Conservation (phyloP, 2,113 vertebrate species). For the Nibea coibor region DNA sequence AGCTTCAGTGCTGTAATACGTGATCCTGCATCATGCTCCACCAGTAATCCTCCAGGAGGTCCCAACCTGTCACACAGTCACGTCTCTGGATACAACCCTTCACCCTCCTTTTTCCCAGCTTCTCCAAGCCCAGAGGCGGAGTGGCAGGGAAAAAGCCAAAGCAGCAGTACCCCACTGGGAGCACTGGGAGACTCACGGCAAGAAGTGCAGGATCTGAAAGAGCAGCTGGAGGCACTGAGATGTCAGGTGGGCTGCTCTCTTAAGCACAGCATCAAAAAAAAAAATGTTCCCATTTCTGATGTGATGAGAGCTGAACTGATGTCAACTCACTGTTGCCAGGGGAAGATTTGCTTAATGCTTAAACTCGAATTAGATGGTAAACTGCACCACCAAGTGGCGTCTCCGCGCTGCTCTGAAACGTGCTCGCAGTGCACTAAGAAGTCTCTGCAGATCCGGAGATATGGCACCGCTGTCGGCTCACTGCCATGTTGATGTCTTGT, state of each 20-base stretch:
- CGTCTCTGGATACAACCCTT: conserved; percentile 15
- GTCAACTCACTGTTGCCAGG: conserved; percentile 74
- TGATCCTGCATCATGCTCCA: conserved; percentile 14
- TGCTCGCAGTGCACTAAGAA: not conserved
- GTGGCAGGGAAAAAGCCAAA: conserved; percentile 33
- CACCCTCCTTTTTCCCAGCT: conserved; percentile 19
- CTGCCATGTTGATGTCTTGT: conserved; percentile 41
- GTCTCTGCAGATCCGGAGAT: conserved; percentile 21
- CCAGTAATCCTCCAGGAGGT: conserved; percentile 19
- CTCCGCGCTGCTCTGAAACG: not conserved
- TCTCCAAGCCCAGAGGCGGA: conserved; percentile 15
- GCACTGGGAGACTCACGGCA: conserved; percentile 42
- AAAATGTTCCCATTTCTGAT: conserved; percentile 36
- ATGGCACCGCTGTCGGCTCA: conserved; percentile 21
- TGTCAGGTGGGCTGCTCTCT: conserved; percentile 77
- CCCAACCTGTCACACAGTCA: conserved; percentile 27
- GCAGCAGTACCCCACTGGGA: conserved; percentile 14
- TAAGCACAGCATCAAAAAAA: conserved; percentile 20
- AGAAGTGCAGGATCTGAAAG: conserved; percentile 80
- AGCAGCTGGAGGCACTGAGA: conserved; percentile 81
- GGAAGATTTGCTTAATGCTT: conserved; percentile 48
- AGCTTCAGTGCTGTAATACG: conserved; percentile 32
- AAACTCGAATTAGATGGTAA: conserved; percentile 40
- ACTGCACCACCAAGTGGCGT: conserved; percentile 78
- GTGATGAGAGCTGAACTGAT: conserved; percentile 48